These are phyloP conservation scores for Menidia menidia DNA, from an alignment of 2,797 vertebrate genomes.

Conservation along the genomic window DNA sequence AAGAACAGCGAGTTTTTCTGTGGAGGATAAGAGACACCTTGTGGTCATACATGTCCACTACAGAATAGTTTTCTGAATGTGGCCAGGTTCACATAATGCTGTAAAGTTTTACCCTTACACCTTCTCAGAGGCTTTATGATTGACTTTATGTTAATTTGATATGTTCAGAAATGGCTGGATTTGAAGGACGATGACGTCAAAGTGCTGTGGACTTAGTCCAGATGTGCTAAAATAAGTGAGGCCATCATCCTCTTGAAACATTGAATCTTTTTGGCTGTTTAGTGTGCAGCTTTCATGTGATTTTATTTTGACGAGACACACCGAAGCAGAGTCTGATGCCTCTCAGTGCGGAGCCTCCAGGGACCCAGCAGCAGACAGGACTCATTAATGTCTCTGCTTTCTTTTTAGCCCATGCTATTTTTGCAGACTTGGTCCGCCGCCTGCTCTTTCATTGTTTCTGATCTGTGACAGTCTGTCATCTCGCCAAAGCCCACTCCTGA, in stretches of 20 bases:
- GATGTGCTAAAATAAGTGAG: background rate
- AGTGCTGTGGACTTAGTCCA: background rate
- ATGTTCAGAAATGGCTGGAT: background rate
- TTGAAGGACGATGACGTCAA: background rate
- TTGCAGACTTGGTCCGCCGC: slow-evolving; percentile 60
- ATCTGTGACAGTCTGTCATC: slow-evolving; percentile 66
- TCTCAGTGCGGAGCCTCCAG: slow-evolving; percentile 49
- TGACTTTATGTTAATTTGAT: too few species aligned
- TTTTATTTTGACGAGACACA: slow-evolving; percentile 46
- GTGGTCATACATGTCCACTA: slow-evolving; percentile 68
- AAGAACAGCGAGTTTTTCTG: slow-evolving; percentile 10
- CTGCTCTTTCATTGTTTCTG: slow-evolving; percentile 54
- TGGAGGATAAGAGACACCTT: slow-evolving; percentile 83
- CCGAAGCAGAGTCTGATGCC: slow-evolving; percentile 33
- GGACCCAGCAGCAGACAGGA: slow-evolving; percentile 51
- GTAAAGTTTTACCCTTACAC: background rate
- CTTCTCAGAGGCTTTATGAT: too few species aligned
- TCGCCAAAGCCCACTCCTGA: slow-evolving; percentile 29
- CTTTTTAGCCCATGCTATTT: slow-evolving; percentile 77
- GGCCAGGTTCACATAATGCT: background rate
- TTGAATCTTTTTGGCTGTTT: slow-evolving; percentile 25
- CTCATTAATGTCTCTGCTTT: slow-evolving; percentile 79
- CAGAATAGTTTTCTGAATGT: slow-evolving; percentile 16
- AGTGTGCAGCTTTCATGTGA: slow-evolving; percentile 57
- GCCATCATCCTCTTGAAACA: slow-evolving; percentile 19